Percentiles rank a stretch among this genome's conserved stretches.
Conservation (phyloP, 1,140 invertebrate species). For the Ostrea edulis region DNA sequence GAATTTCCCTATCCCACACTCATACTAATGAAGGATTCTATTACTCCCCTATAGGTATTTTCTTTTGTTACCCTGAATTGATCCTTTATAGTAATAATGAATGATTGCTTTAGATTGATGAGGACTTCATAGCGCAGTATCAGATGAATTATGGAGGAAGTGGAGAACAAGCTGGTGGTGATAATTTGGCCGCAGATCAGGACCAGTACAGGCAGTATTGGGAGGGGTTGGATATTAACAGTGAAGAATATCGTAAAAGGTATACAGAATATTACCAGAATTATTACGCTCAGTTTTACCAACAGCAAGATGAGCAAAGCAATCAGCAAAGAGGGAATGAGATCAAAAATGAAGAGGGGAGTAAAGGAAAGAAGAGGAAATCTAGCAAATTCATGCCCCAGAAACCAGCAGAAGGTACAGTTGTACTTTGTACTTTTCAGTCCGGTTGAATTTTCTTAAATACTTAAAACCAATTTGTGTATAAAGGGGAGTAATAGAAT, state of each 20-base stretch:
- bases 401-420: conserved; percentile 37
- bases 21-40: too few species aligned
- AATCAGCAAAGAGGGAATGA: conserved; percentile 37
- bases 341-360: conserved; percentile 74
- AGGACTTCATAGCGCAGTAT: conserved; percentile 97
- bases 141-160: conserved; percentile 93
- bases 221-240: conserved; percentile 45
- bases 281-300: conserved; percentile 62
- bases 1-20: too few species aligned
- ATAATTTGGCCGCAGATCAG: conserved; percentile 20
- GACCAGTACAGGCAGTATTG: conserved; percentile 21
- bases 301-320: conserved; percentile 64
- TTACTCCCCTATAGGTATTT: too few species aligned
- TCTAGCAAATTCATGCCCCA: conserved; percentile 17
- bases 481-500: too few species aligned
- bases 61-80: too few species aligned
- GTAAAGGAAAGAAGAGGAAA: conserved; percentile 76
- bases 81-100: too few species aligned
- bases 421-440: not conserved
- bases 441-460: not conserved
- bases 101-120: conserved; percentile 86
- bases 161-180: conserved; percentile 40
- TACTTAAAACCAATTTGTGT: too few species aligned
- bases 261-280: conserved; percentile 63
- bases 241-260: conserved; percentile 57